A percentile compares a stretch with the other conserved stretches of the same genome.
Evolutionary conservation across 30 jellyfish, hydroid and myxozoan genomes (phyloP).

Genomic region (Rhopilema esculentum): DNA sequence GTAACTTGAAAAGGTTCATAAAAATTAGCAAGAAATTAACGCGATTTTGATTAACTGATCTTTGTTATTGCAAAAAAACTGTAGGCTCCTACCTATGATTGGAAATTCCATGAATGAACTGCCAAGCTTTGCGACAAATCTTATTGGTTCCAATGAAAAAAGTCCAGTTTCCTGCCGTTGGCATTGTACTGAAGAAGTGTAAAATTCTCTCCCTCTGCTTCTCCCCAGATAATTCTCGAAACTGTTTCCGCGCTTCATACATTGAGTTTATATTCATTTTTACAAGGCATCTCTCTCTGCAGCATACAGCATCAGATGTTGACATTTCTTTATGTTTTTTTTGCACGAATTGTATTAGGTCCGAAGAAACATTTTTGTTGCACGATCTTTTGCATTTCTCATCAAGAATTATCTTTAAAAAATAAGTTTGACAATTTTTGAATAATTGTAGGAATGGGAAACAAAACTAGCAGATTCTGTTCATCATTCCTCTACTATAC

Average conservation of each 20-base stretch:
- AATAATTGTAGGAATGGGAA: too few species aligned
- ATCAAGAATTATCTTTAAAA: too few species aligned
- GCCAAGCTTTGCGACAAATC: conserved; percentile 12
- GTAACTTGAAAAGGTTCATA: background rate
- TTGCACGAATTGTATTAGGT: background rate
- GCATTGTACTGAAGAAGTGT: conserved; percentile 1
- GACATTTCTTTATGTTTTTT: background rate
- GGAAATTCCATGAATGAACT: background rate
- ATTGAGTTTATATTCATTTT: background rate
- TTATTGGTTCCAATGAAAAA: background rate
- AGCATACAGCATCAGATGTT: background rate
- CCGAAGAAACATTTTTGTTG: too few species aligned
- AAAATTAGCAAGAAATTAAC: background rate
- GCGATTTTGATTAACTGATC: background rate
- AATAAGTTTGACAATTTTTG: too few species aligned
- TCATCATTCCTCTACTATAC: too few species aligned
- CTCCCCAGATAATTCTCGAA: background rate
- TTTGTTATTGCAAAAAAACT: background rate
- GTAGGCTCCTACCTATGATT: background rate
- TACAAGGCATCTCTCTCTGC: conserved; percentile 5
- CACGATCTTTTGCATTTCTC: too few species aligned
- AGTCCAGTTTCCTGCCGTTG: background rate
- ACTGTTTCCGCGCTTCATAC: background rate
- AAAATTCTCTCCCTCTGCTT: conserved; percentile 3
- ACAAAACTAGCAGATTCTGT: too few species aligned